Percentiles rank a stretch among this genome's conserved stretches.
These are phyloP conservation scores for Rhysida immarginata DNA, from an alignment of 1,140 invertebrate species.

Conservation along the genomic window DNA sequence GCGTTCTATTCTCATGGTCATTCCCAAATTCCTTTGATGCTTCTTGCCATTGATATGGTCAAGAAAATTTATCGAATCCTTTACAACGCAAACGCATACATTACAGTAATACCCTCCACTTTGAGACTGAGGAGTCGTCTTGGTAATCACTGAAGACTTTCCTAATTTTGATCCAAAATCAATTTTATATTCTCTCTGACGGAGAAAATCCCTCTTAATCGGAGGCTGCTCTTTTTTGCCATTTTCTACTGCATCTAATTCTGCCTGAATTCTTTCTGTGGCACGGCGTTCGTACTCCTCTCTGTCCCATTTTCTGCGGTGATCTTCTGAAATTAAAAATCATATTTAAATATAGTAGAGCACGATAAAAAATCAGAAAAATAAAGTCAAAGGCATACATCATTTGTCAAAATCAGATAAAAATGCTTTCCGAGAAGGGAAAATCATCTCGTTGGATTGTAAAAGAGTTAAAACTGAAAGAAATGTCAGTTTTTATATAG, in stretches of 20 bases:
- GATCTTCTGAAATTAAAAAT: too few relatives aligned
- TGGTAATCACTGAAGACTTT: slow-evolving; percentile 97
- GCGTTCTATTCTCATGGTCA: slow-evolving; percentile 97
- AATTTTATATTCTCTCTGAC: slow-evolving; percentile 82
- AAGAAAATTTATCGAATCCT: slow-evolving; percentile 98
- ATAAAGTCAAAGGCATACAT: too few relatives aligned
- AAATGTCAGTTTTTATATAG: too few relatives aligned
- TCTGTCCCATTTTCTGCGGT: slow-evolving; percentile 89
- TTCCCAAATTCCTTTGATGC: slow-evolving; percentile 93
- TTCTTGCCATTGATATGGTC: slow-evolving; percentile 99
- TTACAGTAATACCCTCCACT: slow-evolving; percentile 99
- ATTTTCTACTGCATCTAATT: slow-evolving; percentile 51
- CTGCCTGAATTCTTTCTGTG: slow-evolving; percentile 55
- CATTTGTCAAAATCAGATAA: too few relatives aligned
- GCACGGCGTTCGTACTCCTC: slow-evolving; percentile 86
- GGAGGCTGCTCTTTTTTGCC: slow-evolving; percentile 45
- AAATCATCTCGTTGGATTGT: too few relatives aligned
- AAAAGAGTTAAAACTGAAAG: too few relatives aligned
- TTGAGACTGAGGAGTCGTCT: slow-evolving; percentile 90
- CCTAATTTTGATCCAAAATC: slow-evolving; percentile 95
- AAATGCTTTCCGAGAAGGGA: too few relatives aligned
- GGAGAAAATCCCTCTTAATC: slow-evolving; percentile 75
- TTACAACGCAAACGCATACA: slow-evolving; percentile 98
- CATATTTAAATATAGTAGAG: too few relatives aligned
- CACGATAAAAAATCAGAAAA: too few relatives aligned